Evolutionary conservation across 2,113 vertebrate species (phyloP), one percentile per base, ranked within the genome.

Genomic region (Corythoichthys haematopterus): DNA sequence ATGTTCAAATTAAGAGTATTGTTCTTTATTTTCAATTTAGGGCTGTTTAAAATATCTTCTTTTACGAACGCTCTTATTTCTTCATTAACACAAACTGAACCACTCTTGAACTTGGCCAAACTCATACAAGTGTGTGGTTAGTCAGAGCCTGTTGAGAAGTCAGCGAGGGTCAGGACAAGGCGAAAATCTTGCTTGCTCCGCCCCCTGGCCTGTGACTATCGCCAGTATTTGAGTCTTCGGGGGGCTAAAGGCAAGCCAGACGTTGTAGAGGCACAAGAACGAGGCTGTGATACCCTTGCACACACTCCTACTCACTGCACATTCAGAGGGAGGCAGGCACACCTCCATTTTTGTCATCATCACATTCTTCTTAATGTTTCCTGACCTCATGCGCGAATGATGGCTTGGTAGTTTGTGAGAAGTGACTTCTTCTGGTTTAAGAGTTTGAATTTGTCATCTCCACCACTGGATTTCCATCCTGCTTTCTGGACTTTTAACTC

Each of bases 171-270:
- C 65, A 67, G 69, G 90, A 90, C 88, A 91, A 89, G 89, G 84
- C 66, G 74, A 88, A 86, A 78, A 70, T 66, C 67, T 69, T 50
- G 65, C 80, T 91, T 72, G 86, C 96, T 96, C 94, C 96, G 94
- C 94, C 94, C 94, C 89, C 92, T 82, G 90, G 90, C 90, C 71
- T 80, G 38, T 85, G 90, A 87, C 79, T 88, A 86, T 88, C 59
- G 85, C 40, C 90, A 88, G 89, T 95, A 95, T 94, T 94, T 93
- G 92, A 95, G 94, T 87, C 90, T 92, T 90, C 90, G 87, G 87
- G 90, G 90, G 92, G 88, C 72, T 89, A 88, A 90, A 84, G 89
- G 20, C 71, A 88, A 89, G 89, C 74, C 92, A 91, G 90, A 93
- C 90, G 87, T 87, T 90, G 74, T 89, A 91, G 88, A 92, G 88